Evolutionary conservation across 2,113 vertebrate genomes (phyloP).

Genomic region (Tricholaema leucomelas): DNA sequence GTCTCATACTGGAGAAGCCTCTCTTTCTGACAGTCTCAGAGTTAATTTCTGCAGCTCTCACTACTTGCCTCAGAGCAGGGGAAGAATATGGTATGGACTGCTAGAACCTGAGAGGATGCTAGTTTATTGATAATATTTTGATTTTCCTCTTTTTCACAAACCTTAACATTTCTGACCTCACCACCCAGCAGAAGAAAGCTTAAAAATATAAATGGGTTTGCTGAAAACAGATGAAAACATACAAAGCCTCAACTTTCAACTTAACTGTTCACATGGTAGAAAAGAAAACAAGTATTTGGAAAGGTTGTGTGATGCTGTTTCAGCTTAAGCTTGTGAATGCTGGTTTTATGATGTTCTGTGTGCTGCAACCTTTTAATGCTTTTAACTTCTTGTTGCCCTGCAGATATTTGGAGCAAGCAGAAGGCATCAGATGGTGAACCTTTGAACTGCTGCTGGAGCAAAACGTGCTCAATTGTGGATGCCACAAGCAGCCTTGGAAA

Average conservation of each 20-base stretch:
- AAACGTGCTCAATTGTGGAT: constrained; percentile 19
- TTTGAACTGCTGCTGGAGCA: constrained; percentile 32
- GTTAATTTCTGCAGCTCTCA: background rate
- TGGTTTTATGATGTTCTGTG: background rate
- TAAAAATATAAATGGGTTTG: background rate
- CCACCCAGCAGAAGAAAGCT: background rate
- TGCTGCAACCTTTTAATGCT: background rate
- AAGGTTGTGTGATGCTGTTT: background rate
- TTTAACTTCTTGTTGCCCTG: background rate
- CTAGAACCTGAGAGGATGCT: background rate
- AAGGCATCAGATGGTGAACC: constrained; percentile 36
- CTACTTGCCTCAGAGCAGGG: background rate
- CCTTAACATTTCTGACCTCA: background rate
- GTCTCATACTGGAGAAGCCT: background rate
- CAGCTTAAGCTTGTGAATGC: background rate
- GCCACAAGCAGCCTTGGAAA: background rate
- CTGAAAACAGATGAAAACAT: background rate
- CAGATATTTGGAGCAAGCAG: background rate
- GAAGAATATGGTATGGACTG: background rate
- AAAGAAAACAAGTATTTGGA: background rate
- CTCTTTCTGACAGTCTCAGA: background rate
- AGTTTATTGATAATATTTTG: background rate
- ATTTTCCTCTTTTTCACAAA: background rate
- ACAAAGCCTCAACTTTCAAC: background rate
- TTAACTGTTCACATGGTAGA: background rate